Evolutionary conservation across 2,797 vertebrate genomes (phyloP), one percentile per base, ranked within the genome.

Genomic region (Sebastes trivittatus): DNA sequence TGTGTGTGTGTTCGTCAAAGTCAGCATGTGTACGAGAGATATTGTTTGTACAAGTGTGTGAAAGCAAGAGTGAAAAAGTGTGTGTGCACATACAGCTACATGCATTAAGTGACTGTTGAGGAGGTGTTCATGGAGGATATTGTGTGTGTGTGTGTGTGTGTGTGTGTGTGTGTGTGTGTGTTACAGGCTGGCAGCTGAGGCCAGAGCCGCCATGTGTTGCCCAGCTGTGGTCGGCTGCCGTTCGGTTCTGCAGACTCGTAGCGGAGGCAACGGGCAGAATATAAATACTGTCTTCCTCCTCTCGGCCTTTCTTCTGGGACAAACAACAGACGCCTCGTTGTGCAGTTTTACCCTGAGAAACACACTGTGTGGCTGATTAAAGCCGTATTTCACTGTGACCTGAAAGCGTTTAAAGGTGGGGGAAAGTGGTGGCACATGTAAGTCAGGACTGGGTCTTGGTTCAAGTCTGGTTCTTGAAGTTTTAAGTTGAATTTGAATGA

Each of bases 151-250:
- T 67, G 65, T 1, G 67, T 80, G 87, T 80, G 75, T 78, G 61
- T 82, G 74, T 72, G 70, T 68, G 72, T 80, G 75, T 81, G 64
- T 77, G 65, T 79, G 71, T 65, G 80, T 82, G 71, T 78, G 80
- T 61, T 46, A n/a, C 5, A 0, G 65, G 76, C 60, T 84, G 89
- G 86, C 90, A 91, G 87, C 77, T 79, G 77, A 80, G 70, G 68
- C 74, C 86, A 29, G 72, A 23, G 74, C 32, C 80, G 83, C 87
- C 92, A 91, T 93, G 89, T 93, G 94, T 84, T 84, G 46, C 71
- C 92, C 92, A 92, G 92, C 94, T 93, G 92, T 87, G 90, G 91
- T 85, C 25, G 65, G 80, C 80, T 75, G 84, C 77, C 30, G 67
- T 52, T 78, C 14, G 67, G 49, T 63, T 87, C 36, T 55, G 76